Base-by-base conservation (phyloP, 2,888 invertebrate species). In the Lycia hirtaria region DNA sequence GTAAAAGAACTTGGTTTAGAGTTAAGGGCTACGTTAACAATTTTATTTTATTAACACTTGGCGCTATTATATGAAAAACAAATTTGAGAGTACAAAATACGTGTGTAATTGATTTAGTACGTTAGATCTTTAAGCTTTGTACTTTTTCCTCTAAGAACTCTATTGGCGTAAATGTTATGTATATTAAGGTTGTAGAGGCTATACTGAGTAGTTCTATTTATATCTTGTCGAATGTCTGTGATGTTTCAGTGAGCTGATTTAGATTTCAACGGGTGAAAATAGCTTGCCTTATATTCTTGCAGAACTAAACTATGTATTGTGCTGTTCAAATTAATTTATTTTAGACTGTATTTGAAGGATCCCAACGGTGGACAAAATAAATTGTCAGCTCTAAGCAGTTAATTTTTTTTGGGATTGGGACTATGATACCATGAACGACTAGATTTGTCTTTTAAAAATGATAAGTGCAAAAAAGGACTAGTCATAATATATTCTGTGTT, bases 1-100 rank as follows among this genome's bases (percentile, higher is more conserved):
- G 78, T 74, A 73, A 75, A 77, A 75, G 20, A 49, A 49, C 51
- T 73, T 68, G 69, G 64, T 71, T 70, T 64, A 67, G 65, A 69
- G 69, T 70, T 66, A 72, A 75, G 70, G 66, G 68, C 66, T 65
- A 56, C 49, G 52, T 59, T 58, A 67, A 54, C 55, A 57, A 54
- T 38, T 65, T 68, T 58, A 54, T 38, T 65, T 68, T 64, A 68
- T 68, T 65, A 63, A 71, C 48, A 60, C 73, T 77, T 80, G 75
- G 75, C 73, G 72, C 66, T 62, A 50, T 56, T 22, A 43, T 33
- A 33, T 17, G 49, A 41, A 56, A 55, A 56, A 56, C 33, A 45
- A 53, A 35, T 51, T 28, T 55, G 47, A 57, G 53, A 66, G 66
- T 67, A 65, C 63, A 68, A 62, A 64, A 53, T 68, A 66, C 62